Evolutionary conservation across 2,113 vertebrate species (phyloP).

Genomic region (Scartelaos histophorus): DNA sequence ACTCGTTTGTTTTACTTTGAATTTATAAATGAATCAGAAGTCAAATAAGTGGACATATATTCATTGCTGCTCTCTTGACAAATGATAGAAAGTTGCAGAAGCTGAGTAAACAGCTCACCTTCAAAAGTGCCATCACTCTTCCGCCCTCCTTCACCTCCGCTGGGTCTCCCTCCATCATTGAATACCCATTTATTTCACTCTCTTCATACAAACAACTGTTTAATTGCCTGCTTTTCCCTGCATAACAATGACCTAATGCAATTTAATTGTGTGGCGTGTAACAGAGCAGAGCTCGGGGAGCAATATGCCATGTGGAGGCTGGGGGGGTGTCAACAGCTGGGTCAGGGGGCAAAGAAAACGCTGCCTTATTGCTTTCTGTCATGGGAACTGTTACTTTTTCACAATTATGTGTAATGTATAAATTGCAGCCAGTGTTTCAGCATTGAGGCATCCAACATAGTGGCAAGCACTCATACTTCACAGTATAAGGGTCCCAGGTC

Average conservation of each 20-base stretch:
- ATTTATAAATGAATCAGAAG: background rate
- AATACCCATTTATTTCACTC: conserved; percentile 23
- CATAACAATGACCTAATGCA: conserved; percentile 32
- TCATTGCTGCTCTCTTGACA: background rate
- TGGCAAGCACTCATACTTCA: too few species aligned
- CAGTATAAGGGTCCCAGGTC: too few species aligned
- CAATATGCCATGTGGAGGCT: conserved; percentile 25
- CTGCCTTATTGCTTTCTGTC: conserved; percentile 19
- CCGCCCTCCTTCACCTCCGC: conserved; percentile 20
- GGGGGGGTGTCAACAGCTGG: conserved; percentile 17
- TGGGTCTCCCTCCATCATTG: conserved; percentile 21
- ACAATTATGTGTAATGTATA: background rate
- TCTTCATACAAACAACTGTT: conserved; percentile 26
- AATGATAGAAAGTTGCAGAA: background rate
- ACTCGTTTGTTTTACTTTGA: too few species aligned
- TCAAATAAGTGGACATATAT: background rate
- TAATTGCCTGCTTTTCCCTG: conserved; percentile 21
- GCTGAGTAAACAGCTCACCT: conserved; percentile 15
- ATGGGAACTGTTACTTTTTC: conserved; percentile 6
- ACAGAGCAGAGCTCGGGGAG: conserved; percentile 22
- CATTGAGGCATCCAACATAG: background rate
- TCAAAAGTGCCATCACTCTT: conserved; percentile 26
- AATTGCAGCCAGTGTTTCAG: conserved; percentile 9
- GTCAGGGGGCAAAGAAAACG: conserved; percentile 44
- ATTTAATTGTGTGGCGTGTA: conserved; percentile 28